These are phyloP conservation scores for Hirtodrosophila histrioides DNA, from an alignment of 2,888 invertebrate genomes.

Conservation along the genomic window DNA sequence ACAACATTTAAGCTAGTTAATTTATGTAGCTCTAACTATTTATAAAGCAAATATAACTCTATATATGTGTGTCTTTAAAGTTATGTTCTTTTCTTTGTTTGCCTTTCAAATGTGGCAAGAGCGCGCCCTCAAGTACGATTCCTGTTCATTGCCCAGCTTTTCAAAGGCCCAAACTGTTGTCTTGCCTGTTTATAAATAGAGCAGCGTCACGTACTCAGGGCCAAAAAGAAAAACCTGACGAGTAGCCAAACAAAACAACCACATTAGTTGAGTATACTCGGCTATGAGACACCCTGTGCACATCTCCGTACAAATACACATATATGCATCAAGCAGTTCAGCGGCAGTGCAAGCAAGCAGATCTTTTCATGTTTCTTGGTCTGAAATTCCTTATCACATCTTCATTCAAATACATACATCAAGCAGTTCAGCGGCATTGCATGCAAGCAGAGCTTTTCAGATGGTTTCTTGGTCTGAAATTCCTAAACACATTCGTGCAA, in stretches of 20 bases:
- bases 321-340: too few species aligned
- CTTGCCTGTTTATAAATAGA: conserved; percentile 29
- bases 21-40: conserved; percentile 49
- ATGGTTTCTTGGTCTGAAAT: too few species aligned
- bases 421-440: too few species aligned
- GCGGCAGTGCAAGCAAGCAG: too few species aligned
- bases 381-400: too few species aligned
- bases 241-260: not conserved
- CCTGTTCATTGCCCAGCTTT: not conserved
- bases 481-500: too few species aligned
- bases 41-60: conserved; percentile 40
- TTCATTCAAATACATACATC: too few species aligned
- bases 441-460: too few species aligned
- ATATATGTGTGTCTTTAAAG: conserved; percentile 28
- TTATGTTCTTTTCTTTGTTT: not conserved
- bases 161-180: not conserved
- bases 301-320: too few species aligned
- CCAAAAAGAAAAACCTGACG: conserved; percentile 9
- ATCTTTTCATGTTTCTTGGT: too few species aligned
- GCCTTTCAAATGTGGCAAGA: not conserved
- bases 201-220: conserved; percentile 40
- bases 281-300: too few species aligned
- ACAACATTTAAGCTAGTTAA: conserved; percentile 46
- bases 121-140: not conserved
- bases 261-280: too few species aligned